Evolutionary conservation across 92 coral and sea anemone species (phyloP).

Genomic region (Chrysogorgia sp.): DNA sequence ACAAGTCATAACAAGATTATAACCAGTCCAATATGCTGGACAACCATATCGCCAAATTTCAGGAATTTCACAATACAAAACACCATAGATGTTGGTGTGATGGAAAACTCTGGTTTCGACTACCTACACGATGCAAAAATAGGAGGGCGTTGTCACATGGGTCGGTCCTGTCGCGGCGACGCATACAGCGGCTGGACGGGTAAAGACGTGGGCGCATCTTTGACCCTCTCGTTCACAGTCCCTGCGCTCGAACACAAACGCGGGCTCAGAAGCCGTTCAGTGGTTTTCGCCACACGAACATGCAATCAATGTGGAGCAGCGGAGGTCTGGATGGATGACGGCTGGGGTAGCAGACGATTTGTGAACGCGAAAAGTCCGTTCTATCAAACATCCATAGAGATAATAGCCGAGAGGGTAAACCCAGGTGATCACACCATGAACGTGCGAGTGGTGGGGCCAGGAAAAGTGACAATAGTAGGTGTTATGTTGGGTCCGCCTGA

Average conservation of each 20-base stretch:
- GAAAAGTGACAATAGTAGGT: slow-evolving; percentile 47
- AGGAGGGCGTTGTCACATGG: slow-evolving; percentile 10
- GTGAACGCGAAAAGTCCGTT: slow-evolving; percentile 25
- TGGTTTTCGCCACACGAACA: slow-evolving; percentile 58
- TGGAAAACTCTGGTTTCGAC: slow-evolving; percentile 55
- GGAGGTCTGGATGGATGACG: slow-evolving; percentile 57
- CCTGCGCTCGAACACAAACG: slow-evolving; percentile 37
- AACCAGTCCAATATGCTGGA: slow-evolving; percentile 55
- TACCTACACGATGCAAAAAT: slow-evolving; percentile 42
- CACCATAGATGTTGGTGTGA: slow-evolving; percentile 55
- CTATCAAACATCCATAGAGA: slow-evolving; percentile 41
- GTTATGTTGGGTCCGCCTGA: slow-evolving; percentile 62
- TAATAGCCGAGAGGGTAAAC: slow-evolving; percentile 33
- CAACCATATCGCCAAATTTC: slow-evolving; percentile 64
- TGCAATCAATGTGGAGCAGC: slow-evolving; percentile 45
- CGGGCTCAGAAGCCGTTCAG: slow-evolving; percentile 14
- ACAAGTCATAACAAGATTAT: slow-evolving; percentile 13
- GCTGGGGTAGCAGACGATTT: slow-evolving; percentile 33
- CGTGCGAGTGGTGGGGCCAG: slow-evolving; percentile 40
- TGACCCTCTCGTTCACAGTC: slow-evolving; percentile 60
- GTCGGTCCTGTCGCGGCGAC: slow-evolving; percentile 58
- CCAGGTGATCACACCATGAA: slow-evolving; percentile 59
- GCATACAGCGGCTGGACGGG: slow-evolving; percentile 78
- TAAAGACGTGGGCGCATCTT: slow-evolving; percentile 34
- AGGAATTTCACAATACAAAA: slow-evolving; percentile 39